phyloP scores from a whole-genome alignment of 2,113 vertebrate genomes.

The Mormoops blainvillei region DNA sequence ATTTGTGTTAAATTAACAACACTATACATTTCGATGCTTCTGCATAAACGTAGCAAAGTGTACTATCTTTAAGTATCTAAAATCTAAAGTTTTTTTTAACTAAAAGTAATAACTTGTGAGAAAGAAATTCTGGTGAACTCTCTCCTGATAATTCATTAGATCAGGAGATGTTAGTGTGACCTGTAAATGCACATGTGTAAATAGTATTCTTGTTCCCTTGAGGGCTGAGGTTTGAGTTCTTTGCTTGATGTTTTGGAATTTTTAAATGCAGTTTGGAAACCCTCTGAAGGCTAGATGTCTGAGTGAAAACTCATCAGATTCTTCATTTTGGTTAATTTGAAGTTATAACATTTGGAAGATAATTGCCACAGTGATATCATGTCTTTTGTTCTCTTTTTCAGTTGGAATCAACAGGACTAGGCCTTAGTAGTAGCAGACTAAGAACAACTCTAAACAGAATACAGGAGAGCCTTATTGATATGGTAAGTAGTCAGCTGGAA shows the following conservation, averaged over 20 bases:
- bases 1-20: not conserved
- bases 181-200: not conserved
- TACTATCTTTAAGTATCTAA: not conserved
- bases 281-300: not conserved
- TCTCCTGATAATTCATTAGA: not conserved
- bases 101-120: not conserved
- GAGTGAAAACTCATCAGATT: not conserved
- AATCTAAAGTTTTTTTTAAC: not conserved
- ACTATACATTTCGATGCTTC: not conserved
- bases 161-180: not conserved
- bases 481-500: conserved; percentile 82
- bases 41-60: not conserved
- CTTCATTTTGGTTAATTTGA: not conserved
- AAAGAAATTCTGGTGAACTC: not conserved
- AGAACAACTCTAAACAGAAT: conserved; percentile 96
- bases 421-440: conserved; percentile 96
- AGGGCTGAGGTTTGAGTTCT: not conserved
- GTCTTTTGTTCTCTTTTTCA: conserved; percentile 74
- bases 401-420: conserved; percentile 96
- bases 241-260: not conserved
- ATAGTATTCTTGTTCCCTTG: not conserved
- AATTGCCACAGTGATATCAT: not conserved
- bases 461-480: conserved; percentile 96
- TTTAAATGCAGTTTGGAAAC: not conserved
- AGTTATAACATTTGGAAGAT: not conserved